Conservation (phyloP, 1,140 invertebrate species). For the Drosophila prosaltans region DNA sequence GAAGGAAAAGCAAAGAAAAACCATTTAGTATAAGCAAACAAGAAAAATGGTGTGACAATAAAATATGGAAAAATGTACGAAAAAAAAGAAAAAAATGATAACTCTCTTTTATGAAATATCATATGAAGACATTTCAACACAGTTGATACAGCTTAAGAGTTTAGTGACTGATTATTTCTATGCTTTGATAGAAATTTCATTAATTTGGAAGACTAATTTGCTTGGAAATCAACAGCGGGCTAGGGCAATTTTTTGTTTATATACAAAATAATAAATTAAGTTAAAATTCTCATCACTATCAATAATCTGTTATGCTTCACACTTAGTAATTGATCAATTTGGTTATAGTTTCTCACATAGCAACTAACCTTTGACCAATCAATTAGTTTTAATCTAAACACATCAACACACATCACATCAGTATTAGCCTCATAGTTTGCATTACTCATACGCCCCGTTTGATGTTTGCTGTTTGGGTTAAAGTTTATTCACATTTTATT, state of each 20-base stretch:
- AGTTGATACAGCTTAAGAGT: too few relatives aligned
- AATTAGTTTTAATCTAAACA: constrained; percentile 73
- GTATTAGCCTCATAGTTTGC: constrained; percentile 18
- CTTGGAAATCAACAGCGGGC: too few relatives aligned
- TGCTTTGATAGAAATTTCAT: too few relatives aligned
- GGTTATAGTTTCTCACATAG: constrained; percentile 56
- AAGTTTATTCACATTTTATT: constrained; percentile 78
- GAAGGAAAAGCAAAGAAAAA: constrained; percentile 1
- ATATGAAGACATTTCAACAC: too few relatives aligned
- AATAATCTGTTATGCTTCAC: constrained; percentile 43
- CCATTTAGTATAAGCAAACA: background rate
- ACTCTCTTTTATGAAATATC: background rate
- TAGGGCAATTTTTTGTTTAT: background rate
- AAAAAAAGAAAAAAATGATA: background rate
- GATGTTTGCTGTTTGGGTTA: constrained; percentile 38
- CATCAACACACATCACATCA: constrained; percentile 15
- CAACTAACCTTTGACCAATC: constrained; percentile 41
- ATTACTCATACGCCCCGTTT: constrained; percentile 70
- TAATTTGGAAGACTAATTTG: too few relatives aligned
- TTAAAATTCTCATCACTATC: constrained; percentile 4
- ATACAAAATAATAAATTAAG: constrained; percentile 2
- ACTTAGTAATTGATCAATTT: constrained; percentile 39
- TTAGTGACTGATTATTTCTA: too few relatives aligned
- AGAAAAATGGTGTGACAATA: constrained; percentile 1
- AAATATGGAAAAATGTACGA: background rate